Conservation (phyloP, 53 echinoderm and acorn worm genomes). For the Patiria pectinifera region DNA sequence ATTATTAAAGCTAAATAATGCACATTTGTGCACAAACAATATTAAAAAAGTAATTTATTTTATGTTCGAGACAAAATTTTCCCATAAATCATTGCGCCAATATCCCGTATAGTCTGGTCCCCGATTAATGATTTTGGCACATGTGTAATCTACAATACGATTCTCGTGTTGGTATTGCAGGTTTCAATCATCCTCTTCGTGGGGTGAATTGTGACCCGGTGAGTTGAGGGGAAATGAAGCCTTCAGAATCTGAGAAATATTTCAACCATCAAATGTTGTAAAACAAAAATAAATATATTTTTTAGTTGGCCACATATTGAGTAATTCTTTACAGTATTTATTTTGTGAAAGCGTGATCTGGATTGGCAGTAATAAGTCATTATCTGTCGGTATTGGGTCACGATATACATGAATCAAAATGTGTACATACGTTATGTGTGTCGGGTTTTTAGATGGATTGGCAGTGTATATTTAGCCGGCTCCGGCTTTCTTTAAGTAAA, state of each 20-base stretch:
- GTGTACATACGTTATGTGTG: no score
- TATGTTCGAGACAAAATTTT: slow-evolving; percentile 24
- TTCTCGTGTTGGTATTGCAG: neutral
- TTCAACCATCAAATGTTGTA: slow-evolving; percentile 1
- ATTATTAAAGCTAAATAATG: no score
- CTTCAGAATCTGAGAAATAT: neutral
- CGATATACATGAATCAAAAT: no score
- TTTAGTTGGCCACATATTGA: neutral
- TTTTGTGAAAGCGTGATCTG: neutral
- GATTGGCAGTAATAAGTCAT: neutral
- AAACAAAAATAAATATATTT: neutral
- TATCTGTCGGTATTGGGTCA: neutral
- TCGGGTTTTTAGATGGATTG: no score
- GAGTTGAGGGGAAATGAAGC: neutral
- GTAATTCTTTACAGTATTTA: neutral
- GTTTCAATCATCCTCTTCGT: slow-evolving; percentile 31
- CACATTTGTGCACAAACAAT: neutral
- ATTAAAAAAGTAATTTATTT: neutral
- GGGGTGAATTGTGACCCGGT: slow-evolving; percentile 48
- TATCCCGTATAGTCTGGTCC: slow-evolving; percentile 37
- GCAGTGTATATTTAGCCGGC: no score
- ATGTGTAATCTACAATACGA: neutral
- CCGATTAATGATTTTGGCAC: neutral
- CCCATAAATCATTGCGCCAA: slow-evolving; percentile 15
- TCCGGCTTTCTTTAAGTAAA: no score